Evolutionary conservation across 1,140 invertebrate species (phyloP).

Genomic region (Dendrolimus kikuchii): DNA sequence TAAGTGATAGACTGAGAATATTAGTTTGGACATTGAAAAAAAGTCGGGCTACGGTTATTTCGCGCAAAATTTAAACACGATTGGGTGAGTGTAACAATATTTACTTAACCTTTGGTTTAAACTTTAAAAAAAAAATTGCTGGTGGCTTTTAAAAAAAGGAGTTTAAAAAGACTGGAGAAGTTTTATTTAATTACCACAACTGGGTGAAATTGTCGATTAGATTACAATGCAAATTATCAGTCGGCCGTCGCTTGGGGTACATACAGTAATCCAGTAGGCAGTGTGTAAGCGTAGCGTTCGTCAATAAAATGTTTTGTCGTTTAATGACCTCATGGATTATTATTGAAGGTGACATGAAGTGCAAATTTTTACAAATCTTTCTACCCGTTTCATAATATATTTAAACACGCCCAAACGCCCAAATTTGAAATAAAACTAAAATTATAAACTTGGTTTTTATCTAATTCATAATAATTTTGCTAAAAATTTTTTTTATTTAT

Average conservation of each 20-base stretch:
- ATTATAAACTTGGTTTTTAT: too few species aligned
- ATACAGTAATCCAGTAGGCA: slow-evolving; percentile 38
- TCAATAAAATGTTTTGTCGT: slow-evolving; percentile 36
- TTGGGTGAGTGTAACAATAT: slow-evolving; percentile 56
- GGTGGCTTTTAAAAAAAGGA: too few species aligned
- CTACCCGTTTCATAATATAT: too few species aligned
- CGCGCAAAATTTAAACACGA: slow-evolving; percentile 63
- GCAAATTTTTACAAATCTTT: too few species aligned
- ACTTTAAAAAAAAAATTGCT: too few species aligned
- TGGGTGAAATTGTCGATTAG: slow-evolving; percentile 44
- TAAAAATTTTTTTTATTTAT: too few species aligned
- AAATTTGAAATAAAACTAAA: too few species aligned
- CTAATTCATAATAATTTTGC: too few species aligned
- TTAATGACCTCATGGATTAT: slow-evolving; percentile 16
- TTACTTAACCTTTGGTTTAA: too few species aligned
- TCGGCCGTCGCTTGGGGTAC: slow-evolving; percentile 42
- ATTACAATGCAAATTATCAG: slow-evolving; percentile 68
- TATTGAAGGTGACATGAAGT: slow-evolving; percentile 11
- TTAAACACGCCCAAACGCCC: too few species aligned
- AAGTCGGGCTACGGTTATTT: slow-evolving; percentile 48
- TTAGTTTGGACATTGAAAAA: slow-evolving; percentile 49
- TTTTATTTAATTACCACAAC: too few species aligned
- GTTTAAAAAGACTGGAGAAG: too few species aligned
- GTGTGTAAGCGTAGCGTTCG: slow-evolving; percentile 24
- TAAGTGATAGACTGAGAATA: slow-evolving; percentile 53